A percentile compares a stretch with the other conserved stretches of the same genome.
Evolutionary conservation across 1,140 invertebrate genomes (phyloP).

Genomic region (Drosophila grimshawi): DNA sequence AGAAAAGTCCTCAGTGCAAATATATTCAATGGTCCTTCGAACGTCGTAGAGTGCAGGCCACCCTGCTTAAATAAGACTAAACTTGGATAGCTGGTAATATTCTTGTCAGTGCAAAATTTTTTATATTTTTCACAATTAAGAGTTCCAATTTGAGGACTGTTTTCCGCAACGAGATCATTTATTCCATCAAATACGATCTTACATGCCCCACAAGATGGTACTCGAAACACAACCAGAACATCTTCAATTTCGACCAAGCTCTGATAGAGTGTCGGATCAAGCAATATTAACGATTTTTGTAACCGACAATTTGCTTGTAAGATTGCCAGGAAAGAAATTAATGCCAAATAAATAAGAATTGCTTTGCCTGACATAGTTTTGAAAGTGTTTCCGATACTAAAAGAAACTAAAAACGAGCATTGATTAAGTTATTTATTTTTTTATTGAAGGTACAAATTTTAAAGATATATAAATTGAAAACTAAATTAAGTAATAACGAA

Average conservation of each 20-base stretch:
- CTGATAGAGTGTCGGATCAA: not conserved
- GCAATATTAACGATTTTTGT: not conserved
- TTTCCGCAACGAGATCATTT: not conserved
- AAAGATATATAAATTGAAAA: too few relatives aligned
- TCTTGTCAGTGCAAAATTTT: not conserved
- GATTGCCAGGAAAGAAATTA: not conserved
- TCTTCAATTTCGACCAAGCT: not conserved
- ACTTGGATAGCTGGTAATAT: slow-evolving; percentile 12
- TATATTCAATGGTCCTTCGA: not conserved
- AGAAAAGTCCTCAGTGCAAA: not conserved
- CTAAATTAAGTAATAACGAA: too few relatives aligned
- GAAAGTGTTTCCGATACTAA: not conserved
- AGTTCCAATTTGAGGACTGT: not conserved
- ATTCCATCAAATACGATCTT: not conserved
- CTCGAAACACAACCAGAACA: not conserved
- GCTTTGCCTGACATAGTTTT: not conserved
- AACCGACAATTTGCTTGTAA: not conserved
- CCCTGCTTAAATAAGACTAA: not conserved
- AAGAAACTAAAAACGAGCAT: too few relatives aligned
- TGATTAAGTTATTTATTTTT: too few relatives aligned
- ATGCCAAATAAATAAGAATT: not conserved
- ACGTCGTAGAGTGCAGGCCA: not conserved
- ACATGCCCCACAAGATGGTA: not conserved
- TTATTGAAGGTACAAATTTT: too few relatives aligned
- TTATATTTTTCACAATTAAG: not conserved